These are phyloP conservation scores for Notamacropus eugenii DNA, from an alignment of 2,797 vertebrate species.

Conservation along the genomic window DNA sequence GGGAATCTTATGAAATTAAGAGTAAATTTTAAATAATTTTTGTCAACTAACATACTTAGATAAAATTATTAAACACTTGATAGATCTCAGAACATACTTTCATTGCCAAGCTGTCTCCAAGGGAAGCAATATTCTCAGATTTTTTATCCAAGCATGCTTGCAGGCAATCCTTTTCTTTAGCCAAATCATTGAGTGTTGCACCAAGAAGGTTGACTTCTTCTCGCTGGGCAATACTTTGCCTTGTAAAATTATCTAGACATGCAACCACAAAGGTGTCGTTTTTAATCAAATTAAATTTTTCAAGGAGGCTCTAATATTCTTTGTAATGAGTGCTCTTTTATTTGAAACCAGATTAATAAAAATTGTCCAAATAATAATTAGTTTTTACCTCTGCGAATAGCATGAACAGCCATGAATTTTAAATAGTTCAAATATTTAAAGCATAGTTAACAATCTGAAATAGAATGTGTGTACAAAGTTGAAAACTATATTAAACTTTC, in stretches of 20 bases:
- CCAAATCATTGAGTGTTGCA: constrained; percentile 82
- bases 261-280: constrained; percentile 70
- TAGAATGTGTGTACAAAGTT: constrained; percentile 37
- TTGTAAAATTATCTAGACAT: constrained; percentile 83
- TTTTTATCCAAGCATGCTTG: constrained; percentile 86
- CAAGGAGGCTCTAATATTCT: constrained; percentile 60
- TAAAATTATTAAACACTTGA: constrained; percentile 50
- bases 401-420: constrained; percentile 41
- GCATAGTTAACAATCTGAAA: constrained; percentile 52
- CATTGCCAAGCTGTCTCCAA: constrained; percentile 82
- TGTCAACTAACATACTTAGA: constrained; percentile 24
- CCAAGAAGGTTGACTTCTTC: constrained; percentile 85
- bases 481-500: constrained; percentile 16
- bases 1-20: constrained; percentile 62
- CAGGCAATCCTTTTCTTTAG: constrained; percentile 85
- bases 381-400: constrained; percentile 40
- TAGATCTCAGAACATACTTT: constrained; percentile 80
- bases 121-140: constrained; percentile 81
- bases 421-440: constrained; percentile 52
- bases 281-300: constrained; percentile 70
- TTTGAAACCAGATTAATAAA: neutral
- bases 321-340: constrained; percentile 43
- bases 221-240: constrained; percentile 80
- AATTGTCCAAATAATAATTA: constrained; percentile 35
- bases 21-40: constrained; percentile 39